Conservation (phyloP, 2,113 vertebrate species). For the Heterocephalus glaber region DNA sequence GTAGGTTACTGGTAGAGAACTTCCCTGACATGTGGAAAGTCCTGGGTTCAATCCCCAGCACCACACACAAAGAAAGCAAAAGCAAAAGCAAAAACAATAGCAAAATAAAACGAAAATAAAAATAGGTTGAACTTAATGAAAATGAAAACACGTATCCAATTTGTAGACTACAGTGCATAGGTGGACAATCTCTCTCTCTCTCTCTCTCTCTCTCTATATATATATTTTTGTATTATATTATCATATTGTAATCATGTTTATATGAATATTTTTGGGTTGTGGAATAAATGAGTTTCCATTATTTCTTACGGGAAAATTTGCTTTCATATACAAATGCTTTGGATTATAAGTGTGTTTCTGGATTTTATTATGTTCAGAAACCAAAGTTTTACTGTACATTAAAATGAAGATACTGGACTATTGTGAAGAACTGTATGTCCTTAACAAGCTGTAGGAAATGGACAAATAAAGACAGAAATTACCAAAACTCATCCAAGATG, state of each 20-base stretch:
- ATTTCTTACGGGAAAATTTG: background rate
- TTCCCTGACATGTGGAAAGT: background rate
- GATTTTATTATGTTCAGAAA: background rate
- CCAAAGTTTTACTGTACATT: background rate
- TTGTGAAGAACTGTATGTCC: background rate
- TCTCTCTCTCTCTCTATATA: too few relatives aligned
- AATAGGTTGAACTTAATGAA: background rate
- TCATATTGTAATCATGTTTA: background rate
- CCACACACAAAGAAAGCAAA: background rate
- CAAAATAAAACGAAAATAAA: background rate
- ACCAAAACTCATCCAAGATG: background rate
- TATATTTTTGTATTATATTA: background rate
- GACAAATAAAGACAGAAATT: background rate
- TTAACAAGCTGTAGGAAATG: background rate
- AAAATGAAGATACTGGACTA: background rate
- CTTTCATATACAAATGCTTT: background rate
- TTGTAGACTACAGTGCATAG: background rate
- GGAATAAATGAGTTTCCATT: background rate
- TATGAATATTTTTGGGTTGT: background rate
- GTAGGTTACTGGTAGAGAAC: background rate
- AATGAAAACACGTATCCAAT: background rate
- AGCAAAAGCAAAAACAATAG: too few relatives aligned
- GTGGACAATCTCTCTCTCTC: too few relatives aligned
- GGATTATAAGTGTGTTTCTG: background rate
- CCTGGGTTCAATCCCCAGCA: background rate